Evolutionary conservation across 2,797 vertebrate species (phyloP).

Genomic region (Sylvia borin): DNA sequence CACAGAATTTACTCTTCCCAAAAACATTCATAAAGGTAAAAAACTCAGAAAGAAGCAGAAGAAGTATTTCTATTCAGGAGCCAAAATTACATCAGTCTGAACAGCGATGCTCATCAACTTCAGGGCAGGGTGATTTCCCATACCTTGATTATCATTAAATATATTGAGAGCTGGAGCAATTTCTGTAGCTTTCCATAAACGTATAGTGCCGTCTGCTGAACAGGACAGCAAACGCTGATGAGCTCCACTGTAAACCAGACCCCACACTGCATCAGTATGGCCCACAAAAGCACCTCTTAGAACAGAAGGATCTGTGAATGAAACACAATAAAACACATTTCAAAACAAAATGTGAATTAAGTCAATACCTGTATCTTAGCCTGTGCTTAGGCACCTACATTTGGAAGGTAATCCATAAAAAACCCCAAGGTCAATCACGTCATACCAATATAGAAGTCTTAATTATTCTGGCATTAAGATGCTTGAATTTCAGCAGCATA

Average conservation of each 20-base stretch:
- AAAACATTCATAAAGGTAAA: not conserved
- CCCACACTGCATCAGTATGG: constrained; percentile 95
- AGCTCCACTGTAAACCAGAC: constrained; percentile 90
- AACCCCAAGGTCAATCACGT: not conserved
- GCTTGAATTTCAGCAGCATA: not conserved
- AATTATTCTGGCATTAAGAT: not conserved
- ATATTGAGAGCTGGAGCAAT: constrained; percentile 87
- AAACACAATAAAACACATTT: not conserved
- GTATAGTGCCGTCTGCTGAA: constrained; percentile 93
- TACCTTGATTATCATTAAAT: constrained; percentile 95
- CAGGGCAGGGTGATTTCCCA: not conserved
- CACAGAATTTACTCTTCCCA: not conserved
- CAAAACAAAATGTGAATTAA: not conserved
- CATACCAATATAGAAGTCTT: not conserved
- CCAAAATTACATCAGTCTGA: not conserved
- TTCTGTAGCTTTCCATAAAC: constrained; percentile 91
- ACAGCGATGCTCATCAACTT: not conserved
- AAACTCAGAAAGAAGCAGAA: not conserved
- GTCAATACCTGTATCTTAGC: not conserved
- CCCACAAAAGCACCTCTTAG: constrained; percentile 89
- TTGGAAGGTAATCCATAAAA: not conserved
- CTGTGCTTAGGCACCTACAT: not conserved
- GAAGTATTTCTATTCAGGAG: not conserved
- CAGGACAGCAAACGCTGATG: constrained; percentile 95
- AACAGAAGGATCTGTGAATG: constrained; percentile 87